phyloP scores from a whole-genome alignment of 2,797 vertebrate genomes.

The Pteropus rufus region DNA sequence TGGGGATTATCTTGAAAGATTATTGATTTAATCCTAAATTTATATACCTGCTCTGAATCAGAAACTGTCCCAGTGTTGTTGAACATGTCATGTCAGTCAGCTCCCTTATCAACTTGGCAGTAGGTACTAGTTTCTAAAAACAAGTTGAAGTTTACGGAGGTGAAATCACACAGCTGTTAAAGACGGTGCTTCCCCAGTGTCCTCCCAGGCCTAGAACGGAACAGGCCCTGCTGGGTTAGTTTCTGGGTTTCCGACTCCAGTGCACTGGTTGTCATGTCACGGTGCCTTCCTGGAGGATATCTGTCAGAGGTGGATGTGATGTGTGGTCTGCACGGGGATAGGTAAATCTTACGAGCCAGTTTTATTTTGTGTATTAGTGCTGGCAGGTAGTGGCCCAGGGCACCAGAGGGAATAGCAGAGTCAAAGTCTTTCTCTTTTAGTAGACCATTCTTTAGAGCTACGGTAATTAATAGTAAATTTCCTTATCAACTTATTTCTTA shows the following conservation, averaged over 20 bases:
- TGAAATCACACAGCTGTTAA: not conserved
- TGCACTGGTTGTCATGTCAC: not conserved
- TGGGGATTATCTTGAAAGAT: not conserved
- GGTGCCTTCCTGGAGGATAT: not conserved
- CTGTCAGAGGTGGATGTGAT: too few relatives aligned
- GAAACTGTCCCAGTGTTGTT: not conserved
- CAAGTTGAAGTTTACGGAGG: not conserved
- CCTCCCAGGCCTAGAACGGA: not conserved
- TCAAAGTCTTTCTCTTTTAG: not conserved
- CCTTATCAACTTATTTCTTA: not conserved
- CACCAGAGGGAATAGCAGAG: not conserved
- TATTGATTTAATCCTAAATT: not conserved
- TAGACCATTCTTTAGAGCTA: not conserved
- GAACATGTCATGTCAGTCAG: not conserved
- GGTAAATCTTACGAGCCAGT: not conserved
- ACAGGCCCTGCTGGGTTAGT: rapidly evolving
- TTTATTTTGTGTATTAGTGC: not conserved
- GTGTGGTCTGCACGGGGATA: not conserved
- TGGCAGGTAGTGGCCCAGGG: not conserved
- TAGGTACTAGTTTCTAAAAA: not conserved
- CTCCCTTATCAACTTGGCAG: not conserved
- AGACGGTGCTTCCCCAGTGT: rapidly evolving
- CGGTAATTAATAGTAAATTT: not conserved
- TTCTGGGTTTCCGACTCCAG: not conserved
- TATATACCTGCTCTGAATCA: not conserved